Percentiles rank a stretch among this genome's conserved stretches.
phyloP scores from a whole-genome alignment of 2,113 vertebrate genomes.

The Nothoprocta pentlandii region DNA sequence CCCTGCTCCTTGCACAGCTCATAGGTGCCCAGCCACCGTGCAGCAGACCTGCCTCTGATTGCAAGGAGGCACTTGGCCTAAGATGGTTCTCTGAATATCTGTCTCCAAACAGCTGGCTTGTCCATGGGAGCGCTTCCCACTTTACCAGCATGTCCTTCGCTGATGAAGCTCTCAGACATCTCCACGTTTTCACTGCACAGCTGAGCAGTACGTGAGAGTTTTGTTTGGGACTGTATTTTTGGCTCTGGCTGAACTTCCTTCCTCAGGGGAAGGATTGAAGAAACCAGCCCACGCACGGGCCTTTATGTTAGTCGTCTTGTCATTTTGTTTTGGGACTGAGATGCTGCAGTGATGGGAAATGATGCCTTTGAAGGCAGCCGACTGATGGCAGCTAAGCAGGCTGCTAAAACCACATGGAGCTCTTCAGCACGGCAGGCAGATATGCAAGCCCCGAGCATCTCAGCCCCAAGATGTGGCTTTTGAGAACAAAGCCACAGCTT shows the following conservation, averaged over 20 bases:
- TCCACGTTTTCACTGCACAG: background rate
- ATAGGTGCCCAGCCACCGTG: background rate
- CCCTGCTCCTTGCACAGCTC: background rate
- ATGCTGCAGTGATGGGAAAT: background rate
- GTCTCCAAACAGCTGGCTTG: background rate
- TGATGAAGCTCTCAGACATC: background rate
- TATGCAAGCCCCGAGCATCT: rapidly evolving
- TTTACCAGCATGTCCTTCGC: background rate
- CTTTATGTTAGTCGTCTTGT: background rate
- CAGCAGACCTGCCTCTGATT: background rate
- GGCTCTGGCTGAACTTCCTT: background rate
- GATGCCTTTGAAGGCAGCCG: background rate
- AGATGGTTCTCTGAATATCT: background rate
- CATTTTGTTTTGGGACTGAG: background rate
- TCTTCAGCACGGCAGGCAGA: background rate
- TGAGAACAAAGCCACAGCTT: background rate
- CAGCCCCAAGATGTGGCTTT: background rate
- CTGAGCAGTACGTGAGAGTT: background rate
- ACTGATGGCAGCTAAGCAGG: background rate
- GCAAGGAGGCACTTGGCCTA: background rate
- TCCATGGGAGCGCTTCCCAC: background rate
- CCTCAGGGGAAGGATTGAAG: background rate
- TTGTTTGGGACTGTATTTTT: background rate
- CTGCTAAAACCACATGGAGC: background rate
- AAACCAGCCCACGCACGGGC: background rate